phyloP scores from a whole-genome alignment of 2,797 vertebrate genomes.

The Catostomus latipinnis region DNA sequence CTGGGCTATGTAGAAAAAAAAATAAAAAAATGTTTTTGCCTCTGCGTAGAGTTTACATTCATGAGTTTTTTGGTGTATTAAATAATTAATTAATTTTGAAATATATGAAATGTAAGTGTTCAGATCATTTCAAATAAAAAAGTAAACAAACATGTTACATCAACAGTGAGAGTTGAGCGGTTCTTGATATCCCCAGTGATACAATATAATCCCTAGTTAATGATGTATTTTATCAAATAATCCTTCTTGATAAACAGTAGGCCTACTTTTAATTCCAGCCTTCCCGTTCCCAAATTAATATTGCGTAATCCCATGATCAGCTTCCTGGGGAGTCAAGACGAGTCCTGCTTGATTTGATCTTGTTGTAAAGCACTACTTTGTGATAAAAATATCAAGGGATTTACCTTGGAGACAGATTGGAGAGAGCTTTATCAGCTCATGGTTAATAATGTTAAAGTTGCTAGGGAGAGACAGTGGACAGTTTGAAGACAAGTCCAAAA shows the following conservation, averaged over 20 bases:
- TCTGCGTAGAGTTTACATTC: background rate
- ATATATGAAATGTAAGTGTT: constrained; percentile 1
- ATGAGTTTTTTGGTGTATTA: background rate
- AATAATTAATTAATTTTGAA: constrained; percentile 17
- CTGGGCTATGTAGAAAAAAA: too few species aligned
- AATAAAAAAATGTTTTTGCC: too few species aligned
- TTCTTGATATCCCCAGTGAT: constrained; percentile 52
- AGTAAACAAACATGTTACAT: constrained; percentile 33
- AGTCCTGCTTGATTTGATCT: constrained; percentile 56
- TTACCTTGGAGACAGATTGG: constrained; percentile 27
- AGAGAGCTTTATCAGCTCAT: constrained; percentile 30
- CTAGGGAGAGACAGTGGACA: background rate
- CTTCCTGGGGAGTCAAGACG: constrained; percentile 39
- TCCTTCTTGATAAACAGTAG: constrained; percentile 69
- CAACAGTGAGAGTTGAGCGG: background rate
- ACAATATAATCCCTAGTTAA: constrained; percentile 73
- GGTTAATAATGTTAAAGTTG: background rate
- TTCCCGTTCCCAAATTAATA: constrained; percentile 63
- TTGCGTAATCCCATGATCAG: constrained; percentile 66
- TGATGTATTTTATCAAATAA: constrained; percentile 77
- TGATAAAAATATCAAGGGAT: constrained; percentile 34
- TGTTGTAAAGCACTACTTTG: constrained; percentile 39
- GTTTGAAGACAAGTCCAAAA: background rate
- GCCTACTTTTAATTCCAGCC: constrained; percentile 47
- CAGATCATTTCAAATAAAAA: background rate